Percentiles rank a stretch among this genome's conserved stretches.
Evolutionary conservation across 2,113 vertebrate species (phyloP).

Genomic region (rat (Rattus norvegicus)): DNA sequence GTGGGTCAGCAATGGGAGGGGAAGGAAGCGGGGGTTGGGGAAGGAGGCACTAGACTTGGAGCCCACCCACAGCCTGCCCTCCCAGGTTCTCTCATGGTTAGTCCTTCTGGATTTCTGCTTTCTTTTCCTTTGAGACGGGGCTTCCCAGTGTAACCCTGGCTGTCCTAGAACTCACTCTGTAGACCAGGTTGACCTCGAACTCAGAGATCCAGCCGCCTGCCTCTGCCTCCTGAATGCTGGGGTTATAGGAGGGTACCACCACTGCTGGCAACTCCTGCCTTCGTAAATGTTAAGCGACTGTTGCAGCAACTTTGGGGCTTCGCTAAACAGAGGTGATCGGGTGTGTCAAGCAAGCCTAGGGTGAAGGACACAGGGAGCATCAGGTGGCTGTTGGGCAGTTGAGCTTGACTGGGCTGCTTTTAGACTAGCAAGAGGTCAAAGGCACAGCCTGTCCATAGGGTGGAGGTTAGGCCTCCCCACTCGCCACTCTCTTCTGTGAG

Average conservation of each 20-base stretch:
- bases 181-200: not conserved
- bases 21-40: not conserved
- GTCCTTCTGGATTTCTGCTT: not conserved
- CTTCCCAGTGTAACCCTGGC: not conserved
- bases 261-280: too few relatives aligned
- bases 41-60: not conserved
- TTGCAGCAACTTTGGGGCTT: fast-evolving
- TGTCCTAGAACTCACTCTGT: not conserved
- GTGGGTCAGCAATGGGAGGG: not conserved
- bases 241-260: not conserved
- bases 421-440: not conserved
- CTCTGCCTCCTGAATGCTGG: not conserved
- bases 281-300: fast-evolving
- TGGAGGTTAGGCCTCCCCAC: not conserved
- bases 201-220: not conserved
- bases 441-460: not conserved
- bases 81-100: not conserved
- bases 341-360: fast-evolving
- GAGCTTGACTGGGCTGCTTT: fast-evolving
- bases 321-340: fast-evolving
- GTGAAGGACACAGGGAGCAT: fast-evolving
- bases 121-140: not conserved
- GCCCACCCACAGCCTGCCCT: not conserved
- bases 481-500: not conserved
- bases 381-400: not conserved